Base-by-base conservation (phyloP, 2,888 invertebrate genomes). In the Cynaeus angustus region DNA sequence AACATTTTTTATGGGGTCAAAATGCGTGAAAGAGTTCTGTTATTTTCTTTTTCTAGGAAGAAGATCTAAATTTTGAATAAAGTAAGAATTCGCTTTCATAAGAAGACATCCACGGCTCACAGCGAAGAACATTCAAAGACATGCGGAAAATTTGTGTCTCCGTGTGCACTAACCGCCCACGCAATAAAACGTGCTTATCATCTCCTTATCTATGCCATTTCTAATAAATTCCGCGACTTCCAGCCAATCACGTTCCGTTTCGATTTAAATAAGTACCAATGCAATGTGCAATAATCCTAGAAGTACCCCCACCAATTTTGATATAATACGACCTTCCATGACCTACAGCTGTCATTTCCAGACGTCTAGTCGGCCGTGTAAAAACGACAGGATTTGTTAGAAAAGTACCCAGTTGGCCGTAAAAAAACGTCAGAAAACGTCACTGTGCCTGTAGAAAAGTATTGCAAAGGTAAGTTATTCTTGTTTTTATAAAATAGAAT, bases 31-130 rank as follows among this genome's bases (percentile, higher is more conserved):
- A n/a, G n/a, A n/a, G n/a, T n/a, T n/a, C n/a, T n/a, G n/a, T n/a
- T n/a, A n/a, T n/a, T n/a, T n/a, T n/a, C n/a, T n/a, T n/a, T n/a
- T n/a, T n/a, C n/a, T n/a, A n/a, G n/a, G n/a, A n/a, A n/a, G n/a
- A n/a, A n/a, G n/a, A n/a, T n/a, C n/a, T n/a, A n/a, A n/a, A n/a
- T n/a, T n/a, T n/a, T n/a, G n/a, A n/a, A n/a, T n/a, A n/a, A n/a
- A n/a, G n/a, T n/a, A n/a, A n/a, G n/a, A n/a, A n/a, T n/a, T n/a
- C 88, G 94, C 72, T 90, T 97, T 81, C 94, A 94, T 78, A 89
- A 89, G 73, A 88, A 38, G 88, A 90, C 77, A 86, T 89, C 10
- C 88, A 92, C 78, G 89, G 91, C 1, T 6, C 10, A 7, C 10
- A 50, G 89, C 96, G 0, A 88, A 88, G 79, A 94, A 94, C 80